Evolutionary conservation across 2,113 vertebrate genomes (phyloP), one percentile per base, ranked within the genome.

Genomic region (Heterotilapia buettikoferi): DNA sequence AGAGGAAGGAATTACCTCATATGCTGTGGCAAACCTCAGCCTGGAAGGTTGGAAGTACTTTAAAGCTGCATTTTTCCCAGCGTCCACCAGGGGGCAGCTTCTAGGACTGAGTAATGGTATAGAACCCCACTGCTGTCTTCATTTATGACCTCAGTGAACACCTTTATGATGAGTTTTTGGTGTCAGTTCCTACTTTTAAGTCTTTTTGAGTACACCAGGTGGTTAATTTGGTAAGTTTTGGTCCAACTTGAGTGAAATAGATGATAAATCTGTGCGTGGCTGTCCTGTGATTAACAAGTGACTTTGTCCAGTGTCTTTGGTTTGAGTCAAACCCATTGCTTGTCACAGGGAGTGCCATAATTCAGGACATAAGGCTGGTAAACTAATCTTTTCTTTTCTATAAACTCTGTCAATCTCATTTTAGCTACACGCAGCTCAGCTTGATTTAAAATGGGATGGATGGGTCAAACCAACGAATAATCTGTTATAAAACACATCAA

Each of bases 1-100:
- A 18, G 71, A 38, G 14, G 9, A 47, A 61, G 52, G 71, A 76
- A 53, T 76, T 10, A 18, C 26, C 83, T 89, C 21, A 92, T 31
- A 45, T 81, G 79, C 11, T 33, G 19, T 45, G 40, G 19, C 13
- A 45, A 57, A 79, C 7, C 21, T 80, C 29, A 71, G 83, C 43
- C 57, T 86, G 53, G 2, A 63, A 47, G 26, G 50, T 71, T 84
- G 4, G 73, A 78, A 78, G 18, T 52, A 52, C 43, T 31, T 78
- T 50, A 31, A 78, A 31, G 73, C 24, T n/a, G 73, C 16, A 78
- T 31, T 31, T 78, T 3, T 5, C 2, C 0, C 43, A 13, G 16
- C 19, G 71, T 19, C 71, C 71, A 78, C 43, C 45, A n/a, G 71
- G 73, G 71, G 45, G 45, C 26, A 31, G 45, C 45, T 78, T 31